These are phyloP conservation scores for Rhopalosiphum nymphaeae DNA, from an alignment of 2,888 invertebrate genomes.

Conservation along the genomic window DNA sequence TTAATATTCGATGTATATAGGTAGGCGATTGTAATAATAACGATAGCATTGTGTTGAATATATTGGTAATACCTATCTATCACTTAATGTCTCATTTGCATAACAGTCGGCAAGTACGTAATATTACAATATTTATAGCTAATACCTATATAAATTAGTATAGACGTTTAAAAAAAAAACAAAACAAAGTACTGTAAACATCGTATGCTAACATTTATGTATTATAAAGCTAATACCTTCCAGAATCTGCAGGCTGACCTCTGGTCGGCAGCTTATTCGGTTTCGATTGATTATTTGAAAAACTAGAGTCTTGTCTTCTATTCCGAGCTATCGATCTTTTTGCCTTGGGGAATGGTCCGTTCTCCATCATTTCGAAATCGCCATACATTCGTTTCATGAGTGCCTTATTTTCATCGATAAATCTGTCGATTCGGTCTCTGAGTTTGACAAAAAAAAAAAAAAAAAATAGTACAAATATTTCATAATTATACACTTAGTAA, in stretches of 20 bases:
- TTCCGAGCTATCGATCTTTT: slow-evolving; percentile 50
- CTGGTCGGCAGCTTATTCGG: slow-evolving; percentile 51
- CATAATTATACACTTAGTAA: background rate
- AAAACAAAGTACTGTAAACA: too few relatives aligned
- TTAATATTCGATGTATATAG: background rate
- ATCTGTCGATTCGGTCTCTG: slow-evolving; percentile 90
- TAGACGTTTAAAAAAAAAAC: background rate
- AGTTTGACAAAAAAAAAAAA: slow-evolving; percentile 67
- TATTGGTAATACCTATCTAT: background rate
- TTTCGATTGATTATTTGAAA: slow-evolving; percentile 48
- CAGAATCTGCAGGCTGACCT: slow-evolving; percentile 56
- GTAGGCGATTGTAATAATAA: background rate
- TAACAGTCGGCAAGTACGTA: background rate
- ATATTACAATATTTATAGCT: background rate
- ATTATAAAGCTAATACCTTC: slow-evolving; percentile 36
- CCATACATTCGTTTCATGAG: slow-evolving; percentile 94
- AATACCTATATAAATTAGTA: background rate
- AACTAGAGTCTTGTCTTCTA: slow-evolving; percentile 45
- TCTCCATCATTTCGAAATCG: slow-evolving; percentile 75
- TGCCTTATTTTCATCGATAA: slow-evolving; percentile 95
- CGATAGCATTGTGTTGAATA: background rate
- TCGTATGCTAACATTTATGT: background rate
- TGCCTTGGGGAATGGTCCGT: slow-evolving; percentile 43
- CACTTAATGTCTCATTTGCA: background rate
- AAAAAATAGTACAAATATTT: background rate